Conservation (phyloP, 2,113 vertebrate genomes). For the Hassar affinis region DNA sequence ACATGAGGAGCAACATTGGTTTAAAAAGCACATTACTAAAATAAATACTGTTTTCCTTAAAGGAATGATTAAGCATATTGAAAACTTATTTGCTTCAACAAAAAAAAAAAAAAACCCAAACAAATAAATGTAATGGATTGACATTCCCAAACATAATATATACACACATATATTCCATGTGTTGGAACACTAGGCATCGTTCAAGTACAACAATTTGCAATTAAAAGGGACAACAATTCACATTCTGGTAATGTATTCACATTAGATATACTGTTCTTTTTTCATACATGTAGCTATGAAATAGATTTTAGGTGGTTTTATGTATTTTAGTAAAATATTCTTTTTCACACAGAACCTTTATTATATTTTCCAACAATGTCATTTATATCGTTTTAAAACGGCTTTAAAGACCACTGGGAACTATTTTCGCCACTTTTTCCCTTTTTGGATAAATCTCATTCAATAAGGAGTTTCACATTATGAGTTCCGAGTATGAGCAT, state of each 20-base stretch:
- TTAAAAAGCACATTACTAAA: constrained; percentile 57
- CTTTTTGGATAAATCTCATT: not conserved
- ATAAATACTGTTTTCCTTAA: constrained; percentile 61
- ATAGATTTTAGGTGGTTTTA: constrained; percentile 65
- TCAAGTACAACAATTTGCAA: constrained; percentile 78
- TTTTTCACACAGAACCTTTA: constrained; percentile 71
- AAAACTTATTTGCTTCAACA: constrained; percentile 51
- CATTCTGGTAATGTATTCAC: constrained; percentile 70
- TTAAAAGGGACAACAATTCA: constrained; percentile 75
- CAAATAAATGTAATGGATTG: constrained; percentile 60
- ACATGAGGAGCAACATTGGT: constrained; percentile 63
- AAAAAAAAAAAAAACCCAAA: constrained; percentile 63
- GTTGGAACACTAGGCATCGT: constrained; percentile 72
- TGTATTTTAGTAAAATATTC: constrained; percentile 72
- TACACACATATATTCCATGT: constrained; percentile 70
- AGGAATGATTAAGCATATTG: constrained; percentile 45
- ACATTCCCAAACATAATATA: constrained; percentile 61
- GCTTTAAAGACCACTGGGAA: constrained; percentile 15
- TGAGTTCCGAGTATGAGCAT: constrained; percentile 39
- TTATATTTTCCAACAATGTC: constrained; percentile 39
- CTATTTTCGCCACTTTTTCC: not conserved
- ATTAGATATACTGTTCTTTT: constrained; percentile 69
- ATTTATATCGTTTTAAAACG: constrained; percentile 8
- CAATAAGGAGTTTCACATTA: constrained; percentile 18
- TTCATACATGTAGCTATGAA: constrained; percentile 75